phyloP scores from a whole-genome alignment of 2,888 invertebrate genomes.

The Colletes collaris region DNA sequence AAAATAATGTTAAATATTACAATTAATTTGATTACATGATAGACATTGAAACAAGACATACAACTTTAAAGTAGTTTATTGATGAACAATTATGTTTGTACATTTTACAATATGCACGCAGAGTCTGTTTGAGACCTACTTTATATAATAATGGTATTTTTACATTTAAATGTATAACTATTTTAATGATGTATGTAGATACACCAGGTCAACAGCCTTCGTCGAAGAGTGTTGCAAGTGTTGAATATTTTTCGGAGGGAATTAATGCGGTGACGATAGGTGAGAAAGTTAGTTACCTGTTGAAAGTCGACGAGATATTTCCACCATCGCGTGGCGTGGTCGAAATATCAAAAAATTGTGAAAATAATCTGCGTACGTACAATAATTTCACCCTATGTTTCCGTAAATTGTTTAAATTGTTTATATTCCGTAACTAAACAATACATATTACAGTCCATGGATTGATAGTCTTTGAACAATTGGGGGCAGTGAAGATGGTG shows the following conservation, averaged over 20 bases:
- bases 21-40: neutral
- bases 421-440: neutral
- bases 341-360: neutral
- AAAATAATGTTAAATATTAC: too few relatives aligned
- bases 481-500: conserved; percentile 76
- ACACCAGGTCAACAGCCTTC: neutral
- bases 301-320: conserved; percentile 27
- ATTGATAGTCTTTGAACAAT: conserved; percentile 73
- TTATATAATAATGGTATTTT: conserved; percentile 13
- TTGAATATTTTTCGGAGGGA: conserved; percentile 59
- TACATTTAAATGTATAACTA: conserved; percentile 11
- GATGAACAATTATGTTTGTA: conserved; percentile 7
- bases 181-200: conserved; percentile 23
- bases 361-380: conserved; percentile 16
- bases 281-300: conserved; percentile 69
- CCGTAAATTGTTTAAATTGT: neutral
- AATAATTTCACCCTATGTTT: neutral
- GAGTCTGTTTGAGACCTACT: conserved; percentile 5
- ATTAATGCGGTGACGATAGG: conserved; percentile 72
- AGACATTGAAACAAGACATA: neutral
- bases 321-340: neutral
- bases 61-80: conserved; percentile 22
- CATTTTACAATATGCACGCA: conserved; percentile 17
- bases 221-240: neutral
- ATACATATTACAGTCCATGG: conserved; percentile 59